A percentile compares a stretch with the other conserved stretches of the same genome.
These are phyloP conservation scores for Aspidiotus destructor DNA, from an alignment of 2,888 invertebrate genomes.

Conservation along the genomic window DNA sequence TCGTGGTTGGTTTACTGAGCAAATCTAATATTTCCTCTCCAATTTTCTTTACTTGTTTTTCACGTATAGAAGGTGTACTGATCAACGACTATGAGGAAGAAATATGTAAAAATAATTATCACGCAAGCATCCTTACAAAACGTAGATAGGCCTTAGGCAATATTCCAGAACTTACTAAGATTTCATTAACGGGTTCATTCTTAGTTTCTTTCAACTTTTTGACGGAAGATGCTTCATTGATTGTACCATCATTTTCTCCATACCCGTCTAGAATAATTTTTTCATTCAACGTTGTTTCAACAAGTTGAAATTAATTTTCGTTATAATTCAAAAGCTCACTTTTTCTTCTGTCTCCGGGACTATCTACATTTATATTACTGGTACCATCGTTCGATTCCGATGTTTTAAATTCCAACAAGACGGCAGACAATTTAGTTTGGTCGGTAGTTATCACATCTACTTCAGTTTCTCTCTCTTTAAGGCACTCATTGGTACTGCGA, in stretches of 20 bases:
- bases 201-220: slow-evolving; percentile 25
- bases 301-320: not conserved
- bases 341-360: slow-evolving; percentile 7
- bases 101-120: not conserved
- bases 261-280: not conserved
- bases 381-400: slow-evolving; percentile 43
- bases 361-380: slow-evolving; percentile 40
- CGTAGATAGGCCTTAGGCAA: not conserved
- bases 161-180: slow-evolving; percentile 25
- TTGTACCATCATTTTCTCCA: slow-evolving; percentile 1
- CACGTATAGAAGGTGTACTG: slow-evolving; percentile 87
- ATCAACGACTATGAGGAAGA: slow-evolving; percentile 48
- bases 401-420: slow-evolving; percentile 42
- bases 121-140: slow-evolving; percentile 2
- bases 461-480: slow-evolving; percentile 44
- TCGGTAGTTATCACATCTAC: slow-evolving; percentile 50
- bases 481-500: slow-evolving; percentile 45
- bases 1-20: slow-evolving; percentile 89
- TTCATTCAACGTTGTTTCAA: not conserved
- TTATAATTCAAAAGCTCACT: slow-evolving; percentile 10
- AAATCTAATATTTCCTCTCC: slow-evolving; percentile 92
- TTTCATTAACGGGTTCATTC: slow-evolving; percentile 33
- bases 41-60: slow-evolving; percentile 88
- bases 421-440: slow-evolving; percentile 50
- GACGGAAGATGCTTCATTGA: slow-evolving; percentile 5